Conservation (phyloP, 1,140 invertebrate species). For the Neodiprion fabricii region DNA sequence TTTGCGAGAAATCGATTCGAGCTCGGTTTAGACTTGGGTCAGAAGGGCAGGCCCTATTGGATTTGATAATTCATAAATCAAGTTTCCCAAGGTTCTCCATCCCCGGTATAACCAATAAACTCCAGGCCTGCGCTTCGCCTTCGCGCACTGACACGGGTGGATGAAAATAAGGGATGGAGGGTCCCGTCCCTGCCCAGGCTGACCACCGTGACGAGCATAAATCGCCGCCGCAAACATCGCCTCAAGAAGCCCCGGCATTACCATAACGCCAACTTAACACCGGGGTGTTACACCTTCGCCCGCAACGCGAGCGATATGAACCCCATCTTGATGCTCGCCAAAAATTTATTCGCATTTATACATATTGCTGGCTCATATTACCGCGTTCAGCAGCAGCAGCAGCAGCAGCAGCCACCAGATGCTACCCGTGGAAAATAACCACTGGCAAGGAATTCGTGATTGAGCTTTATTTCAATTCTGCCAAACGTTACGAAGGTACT, state of each 20-base stretch:
- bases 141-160: too few relatives aligned
- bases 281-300: too few relatives aligned
- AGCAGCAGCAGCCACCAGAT: background rate
- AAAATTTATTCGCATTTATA: background rate
- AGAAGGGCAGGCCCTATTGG: background rate
- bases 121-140: background rate
- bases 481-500: background rate
- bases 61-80: conserved; percentile 6
- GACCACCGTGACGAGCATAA: background rate
- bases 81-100: background rate
- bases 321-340: background rate
- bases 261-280: background rate
- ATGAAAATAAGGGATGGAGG: background rate
- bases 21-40: too few relatives aligned
- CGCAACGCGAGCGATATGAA: background rate
- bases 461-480: background rate
- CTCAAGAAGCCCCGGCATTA: background rate
- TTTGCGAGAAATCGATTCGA: too few relatives aligned
- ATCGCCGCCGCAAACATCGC: background rate
- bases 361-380: too few relatives aligned
- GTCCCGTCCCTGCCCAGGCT: background rate
- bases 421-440: background rate
- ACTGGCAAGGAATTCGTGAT: background rate
- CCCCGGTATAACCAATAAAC: background rate
- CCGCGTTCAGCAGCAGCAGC: background rate